phyloP scores from a whole-genome alignment of 2,797 vertebrate species.

The Rachycentron canadum region DNA sequence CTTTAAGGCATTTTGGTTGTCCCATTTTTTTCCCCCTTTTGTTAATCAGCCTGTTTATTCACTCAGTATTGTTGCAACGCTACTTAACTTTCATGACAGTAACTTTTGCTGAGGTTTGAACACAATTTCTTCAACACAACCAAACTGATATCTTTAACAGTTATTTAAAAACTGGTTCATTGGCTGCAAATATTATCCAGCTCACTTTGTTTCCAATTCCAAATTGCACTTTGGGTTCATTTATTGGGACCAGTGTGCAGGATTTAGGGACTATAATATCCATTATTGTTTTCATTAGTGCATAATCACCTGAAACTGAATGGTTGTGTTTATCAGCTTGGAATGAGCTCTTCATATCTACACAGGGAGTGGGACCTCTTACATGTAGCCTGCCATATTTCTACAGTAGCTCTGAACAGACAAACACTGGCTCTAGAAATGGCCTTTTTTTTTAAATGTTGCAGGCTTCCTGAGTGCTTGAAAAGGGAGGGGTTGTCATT shows the following conservation, averaged over 20 bases:
- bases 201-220: not conserved
- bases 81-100: conserved; percentile 30
- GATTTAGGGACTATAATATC: no score
- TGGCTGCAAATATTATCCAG: not conserved
- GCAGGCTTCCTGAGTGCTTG: no score
- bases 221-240: not conserved
- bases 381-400: no score
- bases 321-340: no score
- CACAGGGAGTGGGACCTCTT: no score
- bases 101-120: not conserved
- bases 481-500: no score
- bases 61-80: not conserved
- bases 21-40: conserved; percentile 4
- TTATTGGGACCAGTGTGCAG: not conserved
- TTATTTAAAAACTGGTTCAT: not conserved
- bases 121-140: not conserved
- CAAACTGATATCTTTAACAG: not conserved
- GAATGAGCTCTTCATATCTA: no score
- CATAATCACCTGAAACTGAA: no score
- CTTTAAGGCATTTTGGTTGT: not conserved
- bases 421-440: no score
- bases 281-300: no score
- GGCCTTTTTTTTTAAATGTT: no score
- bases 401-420: no score
- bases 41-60: not conserved